Conservation (phyloP, 2,888 invertebrate species). For the Glyphotaelius pellucidus region DNA sequence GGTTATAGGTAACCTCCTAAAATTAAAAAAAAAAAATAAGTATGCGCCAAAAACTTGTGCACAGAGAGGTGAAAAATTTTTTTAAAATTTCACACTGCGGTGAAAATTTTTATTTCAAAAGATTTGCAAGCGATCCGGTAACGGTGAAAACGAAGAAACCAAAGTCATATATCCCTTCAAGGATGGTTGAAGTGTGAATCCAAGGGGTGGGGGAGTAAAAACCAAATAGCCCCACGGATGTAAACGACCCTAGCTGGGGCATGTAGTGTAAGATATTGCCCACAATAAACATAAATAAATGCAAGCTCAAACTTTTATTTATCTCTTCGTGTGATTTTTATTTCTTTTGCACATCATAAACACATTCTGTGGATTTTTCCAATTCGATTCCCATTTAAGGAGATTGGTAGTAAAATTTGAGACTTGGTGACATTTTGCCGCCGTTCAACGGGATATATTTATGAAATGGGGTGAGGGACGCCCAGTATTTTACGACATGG, state of each 20-base stretch:
- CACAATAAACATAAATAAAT: slow-evolving; percentile 57
- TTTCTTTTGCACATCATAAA: slow-evolving; percentile 49
- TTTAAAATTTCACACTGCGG: too few species aligned
- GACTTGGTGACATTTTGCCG: slow-evolving; percentile 6
- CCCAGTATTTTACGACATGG: slow-evolving; percentile 24
- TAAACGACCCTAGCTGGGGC: slow-evolving; percentile 38
- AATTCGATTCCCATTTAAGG: slow-evolving; percentile 41
- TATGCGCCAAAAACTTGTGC: not conserved
- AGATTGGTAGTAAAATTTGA: slow-evolving; percentile 49
- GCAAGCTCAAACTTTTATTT: slow-evolving; percentile 56
- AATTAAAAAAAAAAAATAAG: too few species aligned
- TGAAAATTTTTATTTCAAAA: slow-evolving; percentile 24
- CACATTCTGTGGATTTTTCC: slow-evolving; percentile 48
- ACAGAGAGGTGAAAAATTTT: too few species aligned
- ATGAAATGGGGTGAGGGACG: not conserved
- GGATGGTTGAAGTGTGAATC: slow-evolving; percentile 18
- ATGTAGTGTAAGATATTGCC: slow-evolving; percentile 36
- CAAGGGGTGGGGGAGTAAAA: slow-evolving; percentile 5
- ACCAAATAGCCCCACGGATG: slow-evolving; percentile 43
- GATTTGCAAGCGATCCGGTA: not conserved
- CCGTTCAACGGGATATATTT: slow-evolving; percentile 10
- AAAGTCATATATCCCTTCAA: slow-evolving; percentile 22
- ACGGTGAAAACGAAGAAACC: not conserved
- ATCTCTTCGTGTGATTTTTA: slow-evolving; percentile 51
- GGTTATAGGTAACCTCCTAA: too few species aligned